Conservation (phyloP, 2,888 invertebrate species). For the Perdita meconis region DNA sequence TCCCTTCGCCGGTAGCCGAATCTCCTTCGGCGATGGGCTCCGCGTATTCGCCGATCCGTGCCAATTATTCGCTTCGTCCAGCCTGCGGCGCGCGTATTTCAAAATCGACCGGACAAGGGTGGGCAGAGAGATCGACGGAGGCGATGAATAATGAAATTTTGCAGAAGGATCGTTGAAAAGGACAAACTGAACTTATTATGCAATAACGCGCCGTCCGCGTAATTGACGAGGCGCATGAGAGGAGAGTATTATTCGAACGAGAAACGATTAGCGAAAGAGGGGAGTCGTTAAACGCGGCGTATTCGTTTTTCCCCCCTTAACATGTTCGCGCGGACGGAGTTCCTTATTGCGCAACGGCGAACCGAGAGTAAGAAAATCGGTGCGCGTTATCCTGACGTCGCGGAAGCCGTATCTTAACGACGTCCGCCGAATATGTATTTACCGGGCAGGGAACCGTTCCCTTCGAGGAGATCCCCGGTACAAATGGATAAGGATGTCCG, state of each 20-base stretch:
- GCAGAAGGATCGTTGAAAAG: neutral
- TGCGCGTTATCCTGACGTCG: neutral
- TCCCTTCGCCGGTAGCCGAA: conserved; percentile 34
- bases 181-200: neutral
- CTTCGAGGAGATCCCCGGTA: conserved; percentile 2
- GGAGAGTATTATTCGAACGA: too few species aligned
- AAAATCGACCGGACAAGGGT: neutral
- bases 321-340: neutral
- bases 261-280: too few species aligned
- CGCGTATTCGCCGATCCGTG: conserved; percentile 40
- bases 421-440: neutral
- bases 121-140: neutral
- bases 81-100: neutral
- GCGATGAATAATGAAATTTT: neutral
- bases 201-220: neutral
- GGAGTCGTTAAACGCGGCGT: too few species aligned
- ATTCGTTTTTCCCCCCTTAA: neutral
- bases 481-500: conserved; percentile 21
- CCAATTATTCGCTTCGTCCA: conserved; percentile 18
- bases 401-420: neutral
- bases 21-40: conserved; percentile 20
- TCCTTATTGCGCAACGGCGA: neutral
- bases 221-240: too few species aligned
- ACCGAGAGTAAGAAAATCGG: neutral
- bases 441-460: neutral